Base-by-base conservation (phyloP, 2,888 invertebrate species). In the Tridacna gigas region DNA sequence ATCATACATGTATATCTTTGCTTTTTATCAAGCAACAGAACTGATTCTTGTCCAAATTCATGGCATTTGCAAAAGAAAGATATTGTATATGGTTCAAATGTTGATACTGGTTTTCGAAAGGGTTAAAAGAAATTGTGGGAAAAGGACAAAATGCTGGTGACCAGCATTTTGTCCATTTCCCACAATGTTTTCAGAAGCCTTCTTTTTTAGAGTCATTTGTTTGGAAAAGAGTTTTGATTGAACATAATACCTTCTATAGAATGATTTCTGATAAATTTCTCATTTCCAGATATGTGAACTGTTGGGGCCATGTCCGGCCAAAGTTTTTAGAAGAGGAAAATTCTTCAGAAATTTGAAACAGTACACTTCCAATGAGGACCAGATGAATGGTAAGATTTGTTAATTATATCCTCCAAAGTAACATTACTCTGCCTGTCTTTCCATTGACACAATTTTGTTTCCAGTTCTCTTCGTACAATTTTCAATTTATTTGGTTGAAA, bases 301-400 rank as follows among this genome's bases (percentile, higher is more conserved):
- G 13, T 82, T 94, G 61, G 93, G 94, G 12, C 91, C 92, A n/a
- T 88, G 93, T 48, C 94, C 94, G 11, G 65, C 77, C 45, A 80
- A 88, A 7, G 45, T 91, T 51, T 93, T 90, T 78, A 88, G 89
- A 45, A 84, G 89, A 75, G 94, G 93, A 26, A 94, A 93, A 75
- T 94, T 89, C 84, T 93, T 84, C 61, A 45, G 76, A 18, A 80
- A 88, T 7, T 81, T 90, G 26, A 82, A 90, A 56, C 51, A 83
- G n/a, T 92, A 86, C 76, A 90, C 91, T 20, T 74, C 74, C 45
- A 80, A 77, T n/a, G 63, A 66, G 7, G 74, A 71, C 13, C 86
- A 89, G 60, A 74, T 67, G 25, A 83, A 86, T 75, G 88, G 91
- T 91, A 87, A 83, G 20, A 20, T 56, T 56, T 20, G 20, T 56